phyloP scores from a whole-genome alignment of 2,113 vertebrate species.

The Rhinoderma darwinii region DNA sequence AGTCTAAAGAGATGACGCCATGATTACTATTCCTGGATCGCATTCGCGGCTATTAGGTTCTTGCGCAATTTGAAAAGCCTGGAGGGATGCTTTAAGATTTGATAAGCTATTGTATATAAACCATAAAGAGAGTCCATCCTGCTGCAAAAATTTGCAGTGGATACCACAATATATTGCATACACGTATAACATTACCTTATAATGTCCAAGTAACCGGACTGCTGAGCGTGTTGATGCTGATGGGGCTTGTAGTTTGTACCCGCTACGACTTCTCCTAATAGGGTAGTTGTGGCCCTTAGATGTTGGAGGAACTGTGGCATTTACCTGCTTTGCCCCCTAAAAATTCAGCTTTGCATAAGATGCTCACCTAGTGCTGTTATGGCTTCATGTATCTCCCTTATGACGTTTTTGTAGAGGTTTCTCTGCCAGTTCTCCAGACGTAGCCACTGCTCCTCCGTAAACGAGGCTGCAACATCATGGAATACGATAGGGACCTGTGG shows the following conservation, averaged over 20 bases:
- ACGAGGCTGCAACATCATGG: constrained; percentile 37
- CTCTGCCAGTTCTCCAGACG: constrained; percentile 18
- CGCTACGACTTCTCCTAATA: background rate
- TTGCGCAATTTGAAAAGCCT: too few species aligned
- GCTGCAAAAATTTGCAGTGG: too few species aligned
- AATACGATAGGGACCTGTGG: constrained; percentile 25
- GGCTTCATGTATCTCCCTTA: constrained; percentile 24
- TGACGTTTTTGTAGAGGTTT: constrained; percentile 39
- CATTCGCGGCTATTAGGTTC: too few species aligned
- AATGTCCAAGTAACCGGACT: too few species aligned
- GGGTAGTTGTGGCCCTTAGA: background rate
- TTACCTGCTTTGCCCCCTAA: background rate
- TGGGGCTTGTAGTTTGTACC: background rate
- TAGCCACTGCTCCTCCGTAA: constrained; percentile 41
- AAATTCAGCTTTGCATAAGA: background rate
- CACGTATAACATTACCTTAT: too few species aligned
- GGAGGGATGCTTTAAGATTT: too few species aligned
- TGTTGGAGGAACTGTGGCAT: background rate
- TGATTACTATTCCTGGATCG: too few species aligned
- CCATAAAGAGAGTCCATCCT: too few species aligned
- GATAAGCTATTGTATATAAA: too few species aligned
- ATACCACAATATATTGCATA: too few species aligned
- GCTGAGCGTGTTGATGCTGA: background rate
- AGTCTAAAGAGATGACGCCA: too few species aligned
- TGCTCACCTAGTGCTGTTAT: constrained; percentile 21